Evolutionary conservation across 2,113 vertebrate species (phyloP).

Genomic region (Piliocolobus tephrosceles): DNA sequence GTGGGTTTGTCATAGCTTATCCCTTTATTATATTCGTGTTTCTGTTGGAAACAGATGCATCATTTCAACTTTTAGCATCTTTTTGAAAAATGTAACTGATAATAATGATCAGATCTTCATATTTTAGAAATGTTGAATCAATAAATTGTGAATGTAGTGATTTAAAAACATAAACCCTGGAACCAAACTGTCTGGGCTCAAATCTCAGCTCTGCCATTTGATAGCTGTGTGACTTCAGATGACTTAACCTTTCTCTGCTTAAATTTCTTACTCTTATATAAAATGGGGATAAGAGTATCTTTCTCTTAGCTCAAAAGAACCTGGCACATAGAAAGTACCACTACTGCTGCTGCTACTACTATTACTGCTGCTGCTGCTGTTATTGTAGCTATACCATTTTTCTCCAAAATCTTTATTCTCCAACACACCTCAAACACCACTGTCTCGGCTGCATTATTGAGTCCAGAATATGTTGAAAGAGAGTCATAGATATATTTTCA

Average conservation of each 20-base stretch:
- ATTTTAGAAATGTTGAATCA: background rate
- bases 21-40: background rate
- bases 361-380: background rate
- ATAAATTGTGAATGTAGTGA: background rate
- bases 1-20: background rate
- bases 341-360: background rate
- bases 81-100: background rate
- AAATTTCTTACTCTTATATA: background rate
- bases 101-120: background rate
- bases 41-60: background rate
- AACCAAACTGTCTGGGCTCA: background rate
- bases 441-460: background rate
- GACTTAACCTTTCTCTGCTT: background rate
- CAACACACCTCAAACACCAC: background rate
- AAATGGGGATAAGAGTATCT: background rate
- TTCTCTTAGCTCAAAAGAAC: background rate
- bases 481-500: background rate
- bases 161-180: background rate
- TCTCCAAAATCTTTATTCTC: background rate
- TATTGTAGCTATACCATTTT: background rate
- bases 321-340: background rate
- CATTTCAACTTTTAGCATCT: background rate
- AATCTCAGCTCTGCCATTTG: background rate
- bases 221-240: slow-evolving; percentile 7
- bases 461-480: background rate